Evolutionary conservation across 2,888 invertebrate species (phyloP), one percentile per base, ranked within the genome.

Genomic region (Aelia acuminata): DNA sequence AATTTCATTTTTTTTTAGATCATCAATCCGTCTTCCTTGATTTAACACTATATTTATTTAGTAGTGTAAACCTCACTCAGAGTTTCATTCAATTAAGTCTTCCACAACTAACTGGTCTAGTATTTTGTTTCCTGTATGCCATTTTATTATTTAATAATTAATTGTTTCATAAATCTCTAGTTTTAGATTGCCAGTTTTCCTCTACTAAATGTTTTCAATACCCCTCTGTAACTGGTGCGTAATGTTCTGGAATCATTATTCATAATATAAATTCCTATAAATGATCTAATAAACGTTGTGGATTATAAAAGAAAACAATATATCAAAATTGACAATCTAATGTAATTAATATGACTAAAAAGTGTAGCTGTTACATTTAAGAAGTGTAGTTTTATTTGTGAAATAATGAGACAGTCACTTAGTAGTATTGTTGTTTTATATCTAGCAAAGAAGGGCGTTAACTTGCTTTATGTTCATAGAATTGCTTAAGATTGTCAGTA

Each of bases 271-370:
- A 35, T 70, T 70, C 7, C 11, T 18, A 70, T 70, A 18, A 10
- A 15, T 70, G 5, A 31, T 35, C 0, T 70, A 18, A 70, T 70
- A 18, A 20, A 18, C 31, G 18, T 70, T 5, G 35, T 35, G 63
- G 18, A 70, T 70, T 3, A 31, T 35, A 20, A 31, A 18, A 1
- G 13, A 75, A 8, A 80, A 22, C n/a, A n/a, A 80, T 22, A 80
- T 80, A 43, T 80, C 80, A 80, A 80, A 43, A 80, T 43, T 80
- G 80, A 80, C 80, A 80, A 80, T 80, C 80, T n/a, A 43, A 43
- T 80, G 43, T 80, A 80, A 47, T 80, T 43, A 80, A 80, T 80
- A 13, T 80, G 80, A 80, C 80, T 70, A 70, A 70, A 26, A 70
- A 70, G 63, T 70, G 7, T 70, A 70, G 63, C 4, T 15, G 15